Base-by-base conservation (phyloP, 2,113 vertebrate genomes). In the Marmota monax region DNA sequence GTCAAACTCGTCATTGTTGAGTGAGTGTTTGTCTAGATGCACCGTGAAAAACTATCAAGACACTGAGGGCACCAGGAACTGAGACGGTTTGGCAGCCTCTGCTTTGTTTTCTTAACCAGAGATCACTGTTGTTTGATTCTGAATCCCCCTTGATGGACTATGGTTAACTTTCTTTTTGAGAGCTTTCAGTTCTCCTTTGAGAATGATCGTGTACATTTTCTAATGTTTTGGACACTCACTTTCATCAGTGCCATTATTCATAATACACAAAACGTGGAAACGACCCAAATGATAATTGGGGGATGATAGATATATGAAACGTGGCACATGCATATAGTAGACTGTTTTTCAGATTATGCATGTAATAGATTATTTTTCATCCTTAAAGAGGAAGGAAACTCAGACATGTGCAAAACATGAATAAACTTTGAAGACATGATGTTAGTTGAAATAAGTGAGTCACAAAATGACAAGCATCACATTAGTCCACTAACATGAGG, bases 371-470 rank as follows among this genome's bases (percentile, higher is more conserved):
- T n/a, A 48, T 74, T 48, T 22, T 29, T 45, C 34, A 34, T 74
- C 20, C 48, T 95, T 82, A 25, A 61, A 82, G 45, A 53, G 79
- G 45, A 45, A 72, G 42, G 6, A 25, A 27, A 56, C 69, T 61
- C 18, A 91, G 8, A 58, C 1, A 1, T 17, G 5, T 3, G 4
- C 23, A 12, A n/a, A 10, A 9, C 3, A 17, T 4, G n/a, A 39
- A 22, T 27, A 11, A n/a, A 29, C 8, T 13, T 39, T 53, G 65
- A 69, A 25, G 70, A 73, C 39, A 53, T 10, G 9, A 37, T 7
- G 4, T 8, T 61, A 23, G 32, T 20, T 82, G 72, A 92, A 73
- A 69, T 61, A 27, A 83, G 25, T 20, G 1, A 4, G 25, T 25
- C 13, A 48, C 48, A 20, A 84, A 61, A 96, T 9, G 37, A 93